These are phyloP conservation scores for Ciconia boyciana DNA, from an alignment of 2,113 vertebrate genomes.

Conservation along the genomic window DNA sequence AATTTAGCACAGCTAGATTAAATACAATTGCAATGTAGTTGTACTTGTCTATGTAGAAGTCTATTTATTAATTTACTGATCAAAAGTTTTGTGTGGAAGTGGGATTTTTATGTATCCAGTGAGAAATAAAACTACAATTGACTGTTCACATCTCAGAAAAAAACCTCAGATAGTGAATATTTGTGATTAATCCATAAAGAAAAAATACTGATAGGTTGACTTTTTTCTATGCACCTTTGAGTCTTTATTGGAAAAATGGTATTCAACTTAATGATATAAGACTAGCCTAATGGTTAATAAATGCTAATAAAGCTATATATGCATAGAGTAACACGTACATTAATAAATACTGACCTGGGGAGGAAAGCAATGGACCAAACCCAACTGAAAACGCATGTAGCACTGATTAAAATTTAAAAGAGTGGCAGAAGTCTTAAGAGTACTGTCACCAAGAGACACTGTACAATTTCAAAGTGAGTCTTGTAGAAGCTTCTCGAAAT, in stretches of 20 bases:
- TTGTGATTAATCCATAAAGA: not conserved
- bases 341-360: not conserved
- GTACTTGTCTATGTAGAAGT: not conserved
- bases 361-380: not conserved
- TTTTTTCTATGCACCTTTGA: not conserved
- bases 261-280: not conserved
- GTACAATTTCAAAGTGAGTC: not conserved
- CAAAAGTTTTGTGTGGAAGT: not conserved
- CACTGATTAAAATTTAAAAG: not conserved
- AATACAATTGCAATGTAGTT: not conserved
- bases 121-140: not conserved
- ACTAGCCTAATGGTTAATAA: not conserved
- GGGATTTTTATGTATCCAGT: not conserved
- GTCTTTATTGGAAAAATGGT: not conserved
- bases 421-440: not conserved
- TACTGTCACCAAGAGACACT: not conserved
- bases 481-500: not conserved
- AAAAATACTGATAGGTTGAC: not conserved
- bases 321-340: not conserved
- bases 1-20: not conserved
- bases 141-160: not conserved
- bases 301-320: not conserved
- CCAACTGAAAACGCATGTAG: not conserved
- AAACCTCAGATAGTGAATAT: not conserved
- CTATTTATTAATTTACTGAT: not conserved